Conservation (phyloP, 2,113 vertebrate species). For the Amblyopsis rosae region DNA sequence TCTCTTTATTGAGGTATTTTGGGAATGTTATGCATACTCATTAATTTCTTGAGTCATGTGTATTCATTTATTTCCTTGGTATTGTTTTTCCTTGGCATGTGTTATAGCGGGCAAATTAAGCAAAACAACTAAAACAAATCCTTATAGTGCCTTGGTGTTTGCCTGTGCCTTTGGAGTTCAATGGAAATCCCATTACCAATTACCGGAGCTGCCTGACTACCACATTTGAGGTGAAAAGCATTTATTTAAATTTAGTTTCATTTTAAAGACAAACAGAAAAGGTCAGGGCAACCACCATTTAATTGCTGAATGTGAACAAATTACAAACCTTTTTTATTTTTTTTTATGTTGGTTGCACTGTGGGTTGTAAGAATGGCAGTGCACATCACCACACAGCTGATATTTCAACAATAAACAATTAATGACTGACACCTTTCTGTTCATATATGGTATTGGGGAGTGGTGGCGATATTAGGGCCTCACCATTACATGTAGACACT, state of each 20-base stretch:
- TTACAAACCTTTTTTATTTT: slow-evolving; percentile 7
- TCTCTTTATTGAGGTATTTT: too few relatives aligned
- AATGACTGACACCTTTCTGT: not conserved
- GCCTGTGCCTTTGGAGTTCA: slow-evolving; percentile 43
- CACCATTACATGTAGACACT: not conserved
- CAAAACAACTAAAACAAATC: slow-evolving; percentile 11
- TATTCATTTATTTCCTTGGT: slow-evolving; percentile 15
- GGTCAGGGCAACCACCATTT: slow-evolving; percentile 1
- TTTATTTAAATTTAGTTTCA: slow-evolving; percentile 30
- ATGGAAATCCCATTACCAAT: slow-evolving; percentile 62
- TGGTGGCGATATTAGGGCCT: not conserved
- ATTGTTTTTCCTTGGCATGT: slow-evolving; percentile 12
- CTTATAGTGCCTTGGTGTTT: slow-evolving; percentile 35
- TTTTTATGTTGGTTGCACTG: too few relatives aligned
- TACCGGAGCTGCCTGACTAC: slow-evolving; percentile 48
- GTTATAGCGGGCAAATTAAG: slow-evolving; percentile 24
- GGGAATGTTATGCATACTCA: not conserved
- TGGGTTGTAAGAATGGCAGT: not conserved
- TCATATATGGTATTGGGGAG: not conserved
- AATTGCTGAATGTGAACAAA: not conserved
- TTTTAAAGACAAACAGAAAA: slow-evolving; percentile 29
- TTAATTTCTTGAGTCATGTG: slow-evolving; percentile 4
- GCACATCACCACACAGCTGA: not conserved
- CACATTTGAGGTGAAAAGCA: slow-evolving; percentile 38
- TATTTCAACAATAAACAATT: slow-evolving; percentile 4